phyloP scores from a whole-genome alignment of 2,888 invertebrate genomes.

The Agrilus biguttatus region DNA sequence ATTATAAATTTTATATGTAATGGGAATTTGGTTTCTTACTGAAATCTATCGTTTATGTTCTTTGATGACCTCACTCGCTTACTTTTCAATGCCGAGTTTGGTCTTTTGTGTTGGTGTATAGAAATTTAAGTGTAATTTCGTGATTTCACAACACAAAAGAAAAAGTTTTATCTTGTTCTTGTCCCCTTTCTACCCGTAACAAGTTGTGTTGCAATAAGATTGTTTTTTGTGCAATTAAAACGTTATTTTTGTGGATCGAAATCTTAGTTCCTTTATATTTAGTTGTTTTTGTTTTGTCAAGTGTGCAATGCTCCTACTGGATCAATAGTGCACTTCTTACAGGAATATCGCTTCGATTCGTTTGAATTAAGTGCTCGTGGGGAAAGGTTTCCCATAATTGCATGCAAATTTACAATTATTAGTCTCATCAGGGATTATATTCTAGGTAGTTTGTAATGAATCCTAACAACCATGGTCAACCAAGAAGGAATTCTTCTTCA shows the following conservation, averaged over 20 bases:
- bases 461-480: constrained; percentile 29
- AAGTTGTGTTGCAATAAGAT: neutral
- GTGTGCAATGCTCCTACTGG: constrained; percentile 22
- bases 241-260: constrained; percentile 5
- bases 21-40: too few species aligned
- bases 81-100: constrained; percentile 6
- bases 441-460: constrained; percentile 20
- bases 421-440: neutral
- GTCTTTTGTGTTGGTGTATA: constrained; percentile 16
- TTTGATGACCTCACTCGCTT: constrained; percentile 9
- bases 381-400: constrained; percentile 9
- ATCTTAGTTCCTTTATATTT: constrained; percentile 7
- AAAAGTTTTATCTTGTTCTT: constrained; percentile 8
- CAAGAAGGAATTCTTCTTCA: constrained; percentile 27
- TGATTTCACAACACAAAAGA: constrained; percentile 22
- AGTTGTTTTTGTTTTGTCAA: constrained; percentile 16
- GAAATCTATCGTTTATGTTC: too few species aligned
- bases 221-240: constrained; percentile 3
- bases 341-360: constrained; percentile 11
- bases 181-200: neutral
- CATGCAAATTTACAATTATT: neutral
- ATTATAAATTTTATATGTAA: too few species aligned
- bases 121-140: constrained; percentile 18
- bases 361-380: constrained; percentile 8
- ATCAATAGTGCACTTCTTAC: constrained; percentile 27